Conservation (phyloP, 2,113 vertebrate species). For the Azemiops feae region DNA sequence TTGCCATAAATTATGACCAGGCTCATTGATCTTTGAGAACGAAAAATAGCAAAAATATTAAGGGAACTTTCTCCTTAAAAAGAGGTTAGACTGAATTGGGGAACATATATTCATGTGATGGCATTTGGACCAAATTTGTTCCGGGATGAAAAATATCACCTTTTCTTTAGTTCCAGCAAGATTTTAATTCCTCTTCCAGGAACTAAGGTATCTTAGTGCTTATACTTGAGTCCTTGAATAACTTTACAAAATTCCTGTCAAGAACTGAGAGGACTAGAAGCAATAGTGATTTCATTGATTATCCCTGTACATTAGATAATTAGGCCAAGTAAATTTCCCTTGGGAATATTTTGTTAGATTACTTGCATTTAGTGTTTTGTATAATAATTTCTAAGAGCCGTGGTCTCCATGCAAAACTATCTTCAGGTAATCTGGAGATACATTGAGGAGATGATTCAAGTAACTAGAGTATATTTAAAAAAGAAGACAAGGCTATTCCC, state of each 20-base stretch:
- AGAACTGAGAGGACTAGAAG: neutral
- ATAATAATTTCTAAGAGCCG: too few species aligned
- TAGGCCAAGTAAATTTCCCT: neutral
- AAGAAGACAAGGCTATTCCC: neutral
- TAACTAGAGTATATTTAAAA: neutral
- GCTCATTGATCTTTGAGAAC: neutral
- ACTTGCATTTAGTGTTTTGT: neutral
- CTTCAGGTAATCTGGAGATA: neutral
- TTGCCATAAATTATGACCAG: neutral
- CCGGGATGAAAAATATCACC: too few species aligned
- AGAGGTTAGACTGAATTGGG: neutral
- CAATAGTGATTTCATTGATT: neutral
- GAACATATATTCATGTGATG: neutral
- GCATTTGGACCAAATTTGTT: neutral
- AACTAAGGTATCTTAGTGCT: neutral
- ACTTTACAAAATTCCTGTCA: neutral
- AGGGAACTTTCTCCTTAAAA: neutral
- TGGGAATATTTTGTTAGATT: neutral
- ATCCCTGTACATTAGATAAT: too few species aligned
- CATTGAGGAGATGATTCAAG: neutral
- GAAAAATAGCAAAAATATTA: neutral
- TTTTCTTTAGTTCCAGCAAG: neutral
- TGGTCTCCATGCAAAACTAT: neutral
- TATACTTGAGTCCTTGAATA: neutral
- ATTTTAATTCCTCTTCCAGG: neutral